Percentiles rank a stretch among this genome's conserved stretches.
These are phyloP conservation scores for Lichenostomus cassidix DNA, from an alignment of 2,113 vertebrate genomes.

Conservation along the genomic window DNA sequence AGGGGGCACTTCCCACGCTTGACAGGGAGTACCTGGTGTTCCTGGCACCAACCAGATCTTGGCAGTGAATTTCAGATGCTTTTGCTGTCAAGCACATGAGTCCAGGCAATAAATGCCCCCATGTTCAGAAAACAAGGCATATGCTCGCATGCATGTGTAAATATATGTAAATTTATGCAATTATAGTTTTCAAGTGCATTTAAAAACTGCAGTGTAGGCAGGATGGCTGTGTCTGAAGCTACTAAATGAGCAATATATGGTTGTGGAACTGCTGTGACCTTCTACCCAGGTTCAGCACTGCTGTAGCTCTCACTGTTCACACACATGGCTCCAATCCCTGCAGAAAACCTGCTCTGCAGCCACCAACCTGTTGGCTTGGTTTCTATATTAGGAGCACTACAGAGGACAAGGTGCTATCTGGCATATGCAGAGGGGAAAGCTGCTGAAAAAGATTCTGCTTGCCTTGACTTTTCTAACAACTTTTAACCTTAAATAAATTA, in stretches of 20 bases:
- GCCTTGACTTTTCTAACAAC: not conserved
- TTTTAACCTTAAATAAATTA: not conserved
- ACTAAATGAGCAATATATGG: not conserved
- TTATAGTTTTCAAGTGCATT: not conserved
- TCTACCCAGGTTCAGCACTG: not conserved
- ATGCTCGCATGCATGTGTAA: not conserved
- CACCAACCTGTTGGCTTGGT: not conserved
- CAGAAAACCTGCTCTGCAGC: not conserved
- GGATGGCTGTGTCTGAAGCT: not conserved
- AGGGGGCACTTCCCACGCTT: too few species aligned
- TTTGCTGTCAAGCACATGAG: not conserved
- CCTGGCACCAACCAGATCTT: not conserved
- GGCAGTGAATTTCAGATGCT: not conserved
- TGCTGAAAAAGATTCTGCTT: not conserved
- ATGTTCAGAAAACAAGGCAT: not conserved
- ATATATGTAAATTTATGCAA: not conserved
- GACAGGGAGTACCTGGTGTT: not conserved
- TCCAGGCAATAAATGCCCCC: not conserved
- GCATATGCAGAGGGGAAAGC: not conserved
- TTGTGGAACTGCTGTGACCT: not conserved
- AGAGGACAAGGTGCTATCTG: not conserved
- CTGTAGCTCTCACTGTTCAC: not conserved
- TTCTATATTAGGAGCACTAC: not conserved
- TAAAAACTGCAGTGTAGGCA: not conserved
- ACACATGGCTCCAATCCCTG: not conserved